These are phyloP conservation scores for Resseliella maxima DNA, from an alignment of 2,888 invertebrate species.

Conservation along the genomic window DNA sequence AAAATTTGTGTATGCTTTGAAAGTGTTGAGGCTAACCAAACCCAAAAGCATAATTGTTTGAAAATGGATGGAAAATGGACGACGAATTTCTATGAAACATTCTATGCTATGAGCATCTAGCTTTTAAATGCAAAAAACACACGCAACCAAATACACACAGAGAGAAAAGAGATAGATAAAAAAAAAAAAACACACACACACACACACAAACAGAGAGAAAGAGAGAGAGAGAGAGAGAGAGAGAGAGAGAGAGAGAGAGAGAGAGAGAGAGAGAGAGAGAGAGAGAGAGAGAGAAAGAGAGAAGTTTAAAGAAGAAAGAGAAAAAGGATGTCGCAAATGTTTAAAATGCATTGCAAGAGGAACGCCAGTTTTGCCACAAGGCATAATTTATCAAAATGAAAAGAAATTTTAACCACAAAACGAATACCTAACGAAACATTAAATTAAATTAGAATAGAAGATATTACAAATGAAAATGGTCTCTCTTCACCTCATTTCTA, in stretches of 20 bases:
- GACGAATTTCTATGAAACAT: too few relatives aligned
- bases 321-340: too few relatives aligned
- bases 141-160: too few relatives aligned
- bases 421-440: conserved; percentile 31
- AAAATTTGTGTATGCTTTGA: neutral
- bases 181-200: neutral
- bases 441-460: conserved; percentile 41
- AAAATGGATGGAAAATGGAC: conserved; percentile 19
- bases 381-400: conserved; percentile 51
- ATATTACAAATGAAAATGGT: conserved; percentile 33
- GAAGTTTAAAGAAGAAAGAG: too few relatives aligned
- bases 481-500: neutral
- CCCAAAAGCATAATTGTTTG: conserved; percentile 47
- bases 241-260: neutral
- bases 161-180: too few relatives aligned
- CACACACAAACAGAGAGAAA: neutral
- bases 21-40: conserved; percentile 40
- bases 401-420: neutral
- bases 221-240: neutral
- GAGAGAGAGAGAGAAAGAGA: neutral
- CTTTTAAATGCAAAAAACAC: too few relatives aligned
- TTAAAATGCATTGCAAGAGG: neutral
- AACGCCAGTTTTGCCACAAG: conserved; percentile 16
- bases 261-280: neutral
- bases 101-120: too few relatives aligned